These are phyloP conservation scores for Tetanocera ferruginea DNA, from an alignment of 2,888 invertebrate genomes.

Conservation along the genomic window DNA sequence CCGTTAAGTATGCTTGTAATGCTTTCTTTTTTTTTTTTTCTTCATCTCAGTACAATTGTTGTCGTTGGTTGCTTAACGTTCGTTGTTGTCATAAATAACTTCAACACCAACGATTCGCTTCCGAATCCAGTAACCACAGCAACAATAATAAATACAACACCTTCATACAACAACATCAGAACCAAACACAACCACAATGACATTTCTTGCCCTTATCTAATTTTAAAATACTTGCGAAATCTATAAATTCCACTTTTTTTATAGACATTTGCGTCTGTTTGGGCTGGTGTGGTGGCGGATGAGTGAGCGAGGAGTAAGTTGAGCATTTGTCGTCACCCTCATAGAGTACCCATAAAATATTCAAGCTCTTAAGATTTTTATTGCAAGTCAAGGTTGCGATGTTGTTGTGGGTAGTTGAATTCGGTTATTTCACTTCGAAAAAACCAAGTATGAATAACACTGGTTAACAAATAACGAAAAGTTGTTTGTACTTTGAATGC, in stretches of 20 bases:
- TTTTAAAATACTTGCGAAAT: slow-evolving; percentile 51
- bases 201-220: slow-evolving; percentile 51
- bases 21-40: neutral
- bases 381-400: neutral
- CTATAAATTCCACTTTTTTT: slow-evolving; percentile 50
- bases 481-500: too few species aligned
- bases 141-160: slow-evolving; percentile 27
- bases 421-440: neutral
- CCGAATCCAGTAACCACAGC: slow-evolving; percentile 2
- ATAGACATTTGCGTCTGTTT: slow-evolving; percentile 47
- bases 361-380: slow-evolving; percentile 43
- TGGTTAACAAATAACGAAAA: neutral
- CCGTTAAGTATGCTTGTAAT: neutral
- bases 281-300: slow-evolving; percentile 19
- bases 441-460: neutral
- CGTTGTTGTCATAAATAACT: slow-evolving; percentile 34
- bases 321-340: slow-evolving; percentile 36
- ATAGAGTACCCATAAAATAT: slow-evolving; percentile 48
- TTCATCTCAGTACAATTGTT: neutral
- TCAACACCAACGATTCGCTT: slow-evolving; percentile 21
- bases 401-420: neutral
- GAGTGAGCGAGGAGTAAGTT: neutral
- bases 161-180: slow-evolving; percentile 36
- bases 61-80: neutral
- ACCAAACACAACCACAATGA: slow-evolving; percentile 12